These are phyloP conservation scores for Sebastes paucispinis DNA, from an alignment of 2,797 vertebrate species.

Conservation along the genomic window DNA sequence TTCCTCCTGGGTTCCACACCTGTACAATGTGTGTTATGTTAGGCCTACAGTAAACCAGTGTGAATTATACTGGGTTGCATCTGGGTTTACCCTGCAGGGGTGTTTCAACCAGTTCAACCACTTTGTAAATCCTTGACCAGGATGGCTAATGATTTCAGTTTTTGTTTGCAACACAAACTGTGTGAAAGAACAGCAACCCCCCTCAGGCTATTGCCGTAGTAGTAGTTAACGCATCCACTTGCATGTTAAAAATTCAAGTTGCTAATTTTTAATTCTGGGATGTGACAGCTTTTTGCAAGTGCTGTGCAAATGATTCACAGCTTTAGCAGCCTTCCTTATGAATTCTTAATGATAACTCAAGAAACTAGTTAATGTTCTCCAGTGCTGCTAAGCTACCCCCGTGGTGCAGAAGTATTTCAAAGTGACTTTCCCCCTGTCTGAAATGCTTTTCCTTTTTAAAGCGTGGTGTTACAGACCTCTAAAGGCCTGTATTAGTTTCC, in stretches of 20 bases:
- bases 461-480: neutral
- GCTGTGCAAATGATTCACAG: slow-evolving; percentile 37
- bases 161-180: neutral
- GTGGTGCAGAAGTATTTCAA: neutral
- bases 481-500: slow-evolving; percentile 17
- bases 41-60: neutral
- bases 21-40: neutral
- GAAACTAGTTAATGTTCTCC: slow-evolving; percentile 51
- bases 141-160: slow-evolving; percentile 23
- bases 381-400: neutral
- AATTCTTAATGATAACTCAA: slow-evolving; percentile 5
- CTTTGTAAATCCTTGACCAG: slow-evolving; percentile 37
- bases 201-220: neutral
- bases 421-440: slow-evolving; percentile 10
- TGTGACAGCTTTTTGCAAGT: neutral
- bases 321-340: neutral
- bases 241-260: neutral
- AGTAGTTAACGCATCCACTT: neutral
- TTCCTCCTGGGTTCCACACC: too few species aligned
- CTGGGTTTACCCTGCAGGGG: neutral
- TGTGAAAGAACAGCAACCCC: neutral
- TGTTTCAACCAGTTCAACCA: slow-evolving; percentile 14
- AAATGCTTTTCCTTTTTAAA: neutral
- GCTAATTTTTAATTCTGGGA: neutral
- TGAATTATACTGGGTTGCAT: neutral